phyloP scores from a whole-genome alignment of 2,888 invertebrate species.

The Eutolmus rufibarbis region DNA sequence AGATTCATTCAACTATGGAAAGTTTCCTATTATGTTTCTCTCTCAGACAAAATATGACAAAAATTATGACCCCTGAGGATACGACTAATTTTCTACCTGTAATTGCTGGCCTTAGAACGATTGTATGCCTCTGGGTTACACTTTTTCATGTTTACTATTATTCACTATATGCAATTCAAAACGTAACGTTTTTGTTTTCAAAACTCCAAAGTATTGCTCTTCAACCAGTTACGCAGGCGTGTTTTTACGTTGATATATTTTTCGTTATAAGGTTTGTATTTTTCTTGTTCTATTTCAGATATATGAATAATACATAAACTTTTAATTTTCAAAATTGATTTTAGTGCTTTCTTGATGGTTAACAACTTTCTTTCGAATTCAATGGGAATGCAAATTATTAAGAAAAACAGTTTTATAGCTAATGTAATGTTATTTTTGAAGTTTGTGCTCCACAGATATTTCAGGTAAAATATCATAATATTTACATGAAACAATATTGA shows the following conservation, averaged over 20 bases:
- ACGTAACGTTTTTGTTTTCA: slow-evolving; percentile 53
- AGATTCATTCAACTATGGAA: slow-evolving; percentile 46
- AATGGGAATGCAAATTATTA: slow-evolving; percentile 50
- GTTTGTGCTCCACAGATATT: slow-evolving; percentile 53
- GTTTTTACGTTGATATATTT: slow-evolving; percentile 56
- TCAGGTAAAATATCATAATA: slow-evolving; percentile 51
- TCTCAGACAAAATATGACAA: slow-evolving; percentile 51
- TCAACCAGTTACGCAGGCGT: slow-evolving; percentile 55
- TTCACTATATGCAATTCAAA: slow-evolving; percentile 54
- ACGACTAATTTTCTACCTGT: slow-evolving; percentile 51
- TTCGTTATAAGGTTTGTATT: slow-evolving; percentile 55
- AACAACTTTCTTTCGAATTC: slow-evolving; percentile 54
- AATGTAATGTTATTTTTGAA: slow-evolving; percentile 52
- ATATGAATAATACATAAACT: background rate
- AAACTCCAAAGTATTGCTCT: slow-evolving; percentile 52
- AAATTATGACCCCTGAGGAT: slow-evolving; percentile 50
- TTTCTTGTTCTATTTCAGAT: background rate
- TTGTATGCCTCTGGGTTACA: slow-evolving; percentile 56
- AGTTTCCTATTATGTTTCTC: slow-evolving; percentile 54
- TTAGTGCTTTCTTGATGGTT: slow-evolving; percentile 54
- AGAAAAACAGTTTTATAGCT: slow-evolving; percentile 46
- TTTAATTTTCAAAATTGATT: background rate
- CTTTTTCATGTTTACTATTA: slow-evolving; percentile 56
- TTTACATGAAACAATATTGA: background rate
- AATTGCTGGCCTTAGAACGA: slow-evolving; percentile 54